Base-by-base conservation (phyloP, 2,888 invertebrate species). In the Caenorhabditis sp. region DNA sequence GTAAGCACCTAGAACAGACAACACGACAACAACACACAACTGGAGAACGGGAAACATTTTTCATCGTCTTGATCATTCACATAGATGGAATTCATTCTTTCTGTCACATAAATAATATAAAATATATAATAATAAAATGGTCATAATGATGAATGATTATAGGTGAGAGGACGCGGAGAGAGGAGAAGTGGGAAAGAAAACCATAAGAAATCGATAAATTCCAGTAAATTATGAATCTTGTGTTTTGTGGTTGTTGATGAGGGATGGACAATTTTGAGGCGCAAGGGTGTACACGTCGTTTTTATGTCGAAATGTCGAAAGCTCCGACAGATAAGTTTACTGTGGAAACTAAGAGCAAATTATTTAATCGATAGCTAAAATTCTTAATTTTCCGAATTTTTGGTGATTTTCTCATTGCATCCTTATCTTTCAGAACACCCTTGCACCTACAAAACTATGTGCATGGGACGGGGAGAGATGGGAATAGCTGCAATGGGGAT, bases 21-120 rank as follows among this genome's bases (percentile, higher is more conserved):
- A 75, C 26, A 69, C 77, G 69, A 77, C 58, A 59, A 54, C 66
- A 82, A n/a, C 41, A 73, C 38, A 22, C 38, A 38, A 38, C 26
- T 26, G 54, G 24, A 47, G 56, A n/a, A 63, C n/a, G 26, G n/a
- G 38, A 12, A 35, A 64, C 51, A 59, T 24, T 49, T n/a, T 14
- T 26, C 14, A 12, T 54, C 14, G 24, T 6, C 2, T 4, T 35
- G 22, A 44, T 66, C 58, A 54, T 69, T 70, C 77, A 77, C 77
- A 77, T 77, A 69, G 77, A 77, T 77, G 70, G 70, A 77, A 77
- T 70, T 77, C 77, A 70, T 77, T 77, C 69, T 69, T 69, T 77
- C 69, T 77, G 77, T 70, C 77, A 77, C 77, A 77, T 77, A 77
- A 77, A 77, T 77, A 77, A 77, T 77, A 77, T 77, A 77, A 70